A percentile compares a stretch with the other conserved stretches of the same genome.
phyloP scores from a whole-genome alignment of 2,113 vertebrate species.

The Microtus oregoni region DNA sequence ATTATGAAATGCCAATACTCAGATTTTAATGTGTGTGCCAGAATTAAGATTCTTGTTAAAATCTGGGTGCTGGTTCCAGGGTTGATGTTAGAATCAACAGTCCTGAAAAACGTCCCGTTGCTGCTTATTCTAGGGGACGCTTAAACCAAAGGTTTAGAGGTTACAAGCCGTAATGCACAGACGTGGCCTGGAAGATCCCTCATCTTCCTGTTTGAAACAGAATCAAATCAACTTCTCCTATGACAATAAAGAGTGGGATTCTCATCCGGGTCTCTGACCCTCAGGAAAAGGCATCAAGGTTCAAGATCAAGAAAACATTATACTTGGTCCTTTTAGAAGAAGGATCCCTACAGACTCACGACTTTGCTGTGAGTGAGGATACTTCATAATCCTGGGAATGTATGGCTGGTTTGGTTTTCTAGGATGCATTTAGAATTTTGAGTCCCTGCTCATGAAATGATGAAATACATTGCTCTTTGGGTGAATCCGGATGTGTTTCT shows the following conservation, averaged over 20 bases:
- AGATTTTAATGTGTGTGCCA: neutral
- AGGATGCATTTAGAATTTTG: neutral
- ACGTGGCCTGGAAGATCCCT: neutral
- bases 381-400: neutral
- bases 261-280: neutral
- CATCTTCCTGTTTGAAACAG: neutral
- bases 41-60: neutral
- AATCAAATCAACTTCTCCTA: neutral
- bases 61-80: neutral
- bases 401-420: neutral
- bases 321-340: neutral
- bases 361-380: too few relatives aligned
- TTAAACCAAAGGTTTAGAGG: neutral
- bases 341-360: neutral
- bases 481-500: neutral
- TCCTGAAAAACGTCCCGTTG: neutral
- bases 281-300: neutral
- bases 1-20: neutral
- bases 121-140: rapidly evolving
- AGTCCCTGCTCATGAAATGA: neutral
- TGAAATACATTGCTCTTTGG: neutral
- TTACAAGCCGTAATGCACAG: neutral
- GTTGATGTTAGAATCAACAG: neutral
- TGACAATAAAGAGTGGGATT: too few relatives aligned
- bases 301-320: neutral